Evolutionary conservation across 2,888 invertebrate genomes (phyloP).

Genomic region (Strigamia maritima): DNA sequence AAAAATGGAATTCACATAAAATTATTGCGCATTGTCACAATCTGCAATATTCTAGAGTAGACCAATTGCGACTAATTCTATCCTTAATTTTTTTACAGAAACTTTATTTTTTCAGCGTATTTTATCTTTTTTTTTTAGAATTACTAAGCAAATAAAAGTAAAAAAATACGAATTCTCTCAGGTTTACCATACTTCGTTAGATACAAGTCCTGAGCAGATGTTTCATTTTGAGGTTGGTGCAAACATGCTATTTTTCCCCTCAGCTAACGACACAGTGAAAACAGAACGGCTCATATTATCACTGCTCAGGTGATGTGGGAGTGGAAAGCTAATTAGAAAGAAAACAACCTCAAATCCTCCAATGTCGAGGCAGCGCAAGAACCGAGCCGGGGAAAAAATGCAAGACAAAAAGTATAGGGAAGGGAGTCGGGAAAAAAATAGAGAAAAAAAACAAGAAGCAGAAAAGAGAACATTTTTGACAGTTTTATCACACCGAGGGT

Average conservation of each 20-base stretch:
- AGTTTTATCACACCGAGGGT: constrained; percentile 15
- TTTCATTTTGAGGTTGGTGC: constrained; percentile 15
- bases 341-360: constrained; percentile 15
- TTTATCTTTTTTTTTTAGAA: no score
- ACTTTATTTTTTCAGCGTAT: background rate
- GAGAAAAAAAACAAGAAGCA: background rate
- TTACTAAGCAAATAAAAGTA: background rate
- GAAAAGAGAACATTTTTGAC: background rate
- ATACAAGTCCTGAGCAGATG: constrained; percentile 5
- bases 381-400: background rate
- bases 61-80: background rate
- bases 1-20: background rate
- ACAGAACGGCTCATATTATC: constrained; percentile 10
- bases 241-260: constrained; percentile 10
- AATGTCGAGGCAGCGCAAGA: background rate
- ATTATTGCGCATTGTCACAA: background rate
- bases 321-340: constrained; percentile 15
- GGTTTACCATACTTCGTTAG: constrained; percentile 15
- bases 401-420: background rate
- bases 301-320: constrained; percentile 10
- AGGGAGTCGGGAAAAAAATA: background rate
- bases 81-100: background rate
- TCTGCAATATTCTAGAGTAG: background rate
- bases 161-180: background rate
- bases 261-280: constrained; percentile 10